Conservation (phyloP, 2,113 vertebrate genomes). For the Scomber japonicus region DNA sequence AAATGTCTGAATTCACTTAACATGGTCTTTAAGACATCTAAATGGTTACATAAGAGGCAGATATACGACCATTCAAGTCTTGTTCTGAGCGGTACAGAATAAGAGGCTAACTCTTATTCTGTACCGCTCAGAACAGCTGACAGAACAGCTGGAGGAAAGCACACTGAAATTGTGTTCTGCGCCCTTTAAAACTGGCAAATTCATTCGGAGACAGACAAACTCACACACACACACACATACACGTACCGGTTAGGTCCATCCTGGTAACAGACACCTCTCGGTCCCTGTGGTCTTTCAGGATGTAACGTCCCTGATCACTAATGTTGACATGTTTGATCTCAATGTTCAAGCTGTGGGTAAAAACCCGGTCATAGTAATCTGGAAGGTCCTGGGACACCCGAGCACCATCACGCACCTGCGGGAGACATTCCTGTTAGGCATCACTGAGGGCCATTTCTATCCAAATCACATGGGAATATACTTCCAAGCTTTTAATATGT, state of each 20-base stretch:
- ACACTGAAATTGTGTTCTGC: too few species aligned
- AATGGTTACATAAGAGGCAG: too few species aligned
- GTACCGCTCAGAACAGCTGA: too few species aligned
- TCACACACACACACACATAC: too few species aligned
- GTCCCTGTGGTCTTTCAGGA: conserved; percentile 46
- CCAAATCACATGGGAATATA: background rate
- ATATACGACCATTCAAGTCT: too few species aligned
- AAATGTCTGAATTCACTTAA: too few species aligned
- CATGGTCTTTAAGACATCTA: too few species aligned
- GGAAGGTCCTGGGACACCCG: conserved; percentile 36
- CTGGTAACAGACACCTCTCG: conserved; percentile 58
- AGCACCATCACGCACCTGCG: conserved; percentile 62
- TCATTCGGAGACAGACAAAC: too few species aligned
- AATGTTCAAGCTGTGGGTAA: conserved; percentile 29
- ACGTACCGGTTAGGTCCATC: conserved; percentile 74
- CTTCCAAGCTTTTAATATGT: background rate
- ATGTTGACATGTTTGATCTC: conserved; percentile 62
- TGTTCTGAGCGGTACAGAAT: too few species aligned
- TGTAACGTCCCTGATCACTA: conserved; percentile 72
- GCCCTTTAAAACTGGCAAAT: too few species aligned
- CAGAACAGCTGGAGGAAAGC: too few species aligned
- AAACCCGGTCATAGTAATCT: conserved; percentile 61
- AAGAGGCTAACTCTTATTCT: too few species aligned
- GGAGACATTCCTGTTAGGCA: background rate
- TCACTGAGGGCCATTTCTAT: background rate